phyloP scores from a whole-genome alignment of 1,140 invertebrate genomes.

The Scaptomyza hsui region DNA sequence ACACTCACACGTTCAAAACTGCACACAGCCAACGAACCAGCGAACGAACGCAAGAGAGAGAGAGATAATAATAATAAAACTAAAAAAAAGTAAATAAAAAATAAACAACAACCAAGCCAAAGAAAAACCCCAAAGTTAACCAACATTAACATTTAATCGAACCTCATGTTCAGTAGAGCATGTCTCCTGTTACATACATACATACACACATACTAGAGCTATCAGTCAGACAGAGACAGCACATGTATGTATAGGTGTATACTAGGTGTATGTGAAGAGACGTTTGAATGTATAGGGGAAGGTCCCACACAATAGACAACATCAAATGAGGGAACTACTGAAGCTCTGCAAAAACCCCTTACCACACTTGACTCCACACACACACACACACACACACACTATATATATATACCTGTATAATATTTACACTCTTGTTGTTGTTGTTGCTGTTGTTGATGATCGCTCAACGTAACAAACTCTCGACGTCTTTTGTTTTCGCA shows the following conservation, averaged over 20 bases:
- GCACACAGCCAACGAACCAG: constrained; percentile 14
- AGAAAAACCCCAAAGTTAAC: constrained; percentile 83
- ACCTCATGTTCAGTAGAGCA: constrained; percentile 84
- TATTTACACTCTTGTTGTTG: constrained; percentile 5
- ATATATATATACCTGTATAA: constrained; percentile 22
- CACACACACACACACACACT: constrained; percentile 5
- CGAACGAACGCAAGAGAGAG: constrained; percentile 1
- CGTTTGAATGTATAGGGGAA: constrained; percentile 26
- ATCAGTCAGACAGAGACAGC: constrained; percentile 37
- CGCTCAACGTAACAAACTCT: constrained; percentile 52
- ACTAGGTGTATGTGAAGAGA: constrained; percentile 2
- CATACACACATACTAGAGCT: constrained; percentile 32
- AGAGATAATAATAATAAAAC: constrained; percentile 18
- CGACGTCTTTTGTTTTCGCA: constrained; percentile 56
- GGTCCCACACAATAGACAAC: constrained; percentile 57
- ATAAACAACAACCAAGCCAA: constrained; percentile 68
- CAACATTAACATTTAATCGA: constrained; percentile 84
- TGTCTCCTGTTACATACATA: constrained; percentile 82
- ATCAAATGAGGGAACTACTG: constrained; percentile 72
- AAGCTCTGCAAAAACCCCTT: constrained; percentile 77
- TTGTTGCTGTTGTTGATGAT: constrained; percentile 53
- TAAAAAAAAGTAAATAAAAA: constrained; percentile 43
- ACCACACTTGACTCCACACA: constrained; percentile 64
- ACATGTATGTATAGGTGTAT: background rate
- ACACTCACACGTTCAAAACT: constrained; percentile 47